Base-by-base conservation (phyloP, 1,140 invertebrate species). In the Ectropis grisescens region DNA sequence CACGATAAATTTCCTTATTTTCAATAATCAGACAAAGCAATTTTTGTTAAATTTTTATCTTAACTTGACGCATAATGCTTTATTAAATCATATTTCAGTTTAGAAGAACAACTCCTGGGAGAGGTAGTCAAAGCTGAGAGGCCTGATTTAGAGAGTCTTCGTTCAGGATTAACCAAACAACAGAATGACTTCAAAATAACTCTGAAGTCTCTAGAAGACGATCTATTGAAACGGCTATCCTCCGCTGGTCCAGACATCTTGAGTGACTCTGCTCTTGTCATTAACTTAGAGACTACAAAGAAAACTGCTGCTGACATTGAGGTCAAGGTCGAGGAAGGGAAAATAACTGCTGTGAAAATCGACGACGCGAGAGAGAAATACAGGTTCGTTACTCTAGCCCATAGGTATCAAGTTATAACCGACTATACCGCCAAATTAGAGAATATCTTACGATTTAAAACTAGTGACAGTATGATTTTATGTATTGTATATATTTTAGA, bases 111-210 rank as follows among this genome's bases (percentile, higher is more conserved):
- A 74, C 68, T 98, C 2, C 80, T 98, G 12, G 95, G 93, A 9
- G 94, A 95, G 81, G 95, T 98, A 6, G 96, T 98, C 0, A 95
- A 95, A 82, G 91, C 90, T 2, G 96, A 98, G 80, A 85, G 96
- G 51, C 95, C 95, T 0, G 96, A 98, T 76, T 84, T 98, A 10
- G 95, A 98, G 81, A 79, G 86, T 12, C 78, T 88, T 16, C 86
- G 89, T 46, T 82, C 85, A 2, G 87, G 92, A 26, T 74, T 98
- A 2, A 98, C 94, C 0, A 93, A 93, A 56, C 92, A 97, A 62
- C 95, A 98, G 66, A 98, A 98, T 59, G 91, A 92, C 50, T 97
- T 96, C 59, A 98, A 98, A 82, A 98, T 98, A 31, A 91, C 90
- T 0, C 76, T 98, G 1, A 98, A 98, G 68, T 86, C 86, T 34